Conservation (phyloP, 2,113 vertebrate species). For the Elachura formosa region DNA sequence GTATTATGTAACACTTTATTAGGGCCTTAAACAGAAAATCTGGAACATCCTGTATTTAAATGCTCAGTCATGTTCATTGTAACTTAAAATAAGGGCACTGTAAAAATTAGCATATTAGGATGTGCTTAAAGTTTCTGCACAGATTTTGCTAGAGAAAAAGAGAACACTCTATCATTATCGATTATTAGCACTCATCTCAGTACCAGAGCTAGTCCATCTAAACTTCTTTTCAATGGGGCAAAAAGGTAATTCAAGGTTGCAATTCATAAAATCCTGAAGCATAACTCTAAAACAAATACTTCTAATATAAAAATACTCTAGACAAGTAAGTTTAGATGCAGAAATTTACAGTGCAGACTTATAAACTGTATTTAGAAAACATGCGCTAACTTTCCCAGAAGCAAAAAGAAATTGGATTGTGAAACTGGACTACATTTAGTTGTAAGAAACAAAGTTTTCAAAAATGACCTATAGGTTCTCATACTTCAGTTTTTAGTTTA, state of each 20-base stretch:
- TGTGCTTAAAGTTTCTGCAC: background rate
- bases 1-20: background rate
- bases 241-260: background rate
- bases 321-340: background rate
- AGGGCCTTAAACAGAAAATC: background rate
- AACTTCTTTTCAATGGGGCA: background rate
- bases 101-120: background rate
- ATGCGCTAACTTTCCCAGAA: background rate
- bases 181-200: fast-evolving
- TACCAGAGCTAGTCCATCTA: background rate
- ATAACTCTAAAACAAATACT: background rate
- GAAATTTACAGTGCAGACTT: background rate
- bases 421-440: background rate
- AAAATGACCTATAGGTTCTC: background rate
- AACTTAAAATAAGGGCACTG: background rate
- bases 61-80: background rate
- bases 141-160: background rate
- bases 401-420: background rate
- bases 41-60: background rate
- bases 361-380: background rate
- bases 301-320: background rate
- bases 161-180: no score
- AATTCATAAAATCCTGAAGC: background rate
- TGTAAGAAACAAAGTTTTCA: background rate
- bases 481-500: background rate